These are phyloP conservation scores for Lithophane leautieri DNA, from an alignment of 2,888 invertebrate species.

Conservation along the genomic window DNA sequence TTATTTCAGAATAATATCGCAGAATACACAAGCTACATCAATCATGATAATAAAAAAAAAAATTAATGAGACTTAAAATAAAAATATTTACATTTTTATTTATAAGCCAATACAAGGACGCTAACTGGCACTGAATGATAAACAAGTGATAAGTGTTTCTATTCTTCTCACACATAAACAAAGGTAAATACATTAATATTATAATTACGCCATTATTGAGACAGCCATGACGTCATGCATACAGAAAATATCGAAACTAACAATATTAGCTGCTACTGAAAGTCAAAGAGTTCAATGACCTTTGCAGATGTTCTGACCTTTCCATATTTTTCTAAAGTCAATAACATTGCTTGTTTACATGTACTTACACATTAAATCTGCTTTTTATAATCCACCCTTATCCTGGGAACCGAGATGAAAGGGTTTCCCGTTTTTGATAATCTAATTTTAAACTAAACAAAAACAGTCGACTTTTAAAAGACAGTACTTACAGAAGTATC, in stretches of 20 bases:
- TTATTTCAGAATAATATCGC: not conserved
- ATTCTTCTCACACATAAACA: constrained; percentile 1
- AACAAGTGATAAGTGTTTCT: constrained; percentile 19
- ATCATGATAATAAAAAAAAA: not conserved
- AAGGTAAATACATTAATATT: not conserved
- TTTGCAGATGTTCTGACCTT: constrained; percentile 41
- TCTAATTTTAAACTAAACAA: constrained; percentile 11
- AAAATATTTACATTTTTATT: not conserved
- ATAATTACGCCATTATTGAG: constrained; percentile 1
- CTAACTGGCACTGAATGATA: constrained; percentile 17
- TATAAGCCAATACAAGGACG: not conserved
- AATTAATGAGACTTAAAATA: not conserved
- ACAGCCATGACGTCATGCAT: constrained; percentile 8
- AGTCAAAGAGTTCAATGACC: constrained; percentile 39
- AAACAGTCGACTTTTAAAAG: not conserved
- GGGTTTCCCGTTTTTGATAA: not conserved
- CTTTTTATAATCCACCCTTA: not conserved
- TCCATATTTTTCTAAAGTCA: constrained; percentile 38
- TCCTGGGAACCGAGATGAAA: constrained; percentile 18
- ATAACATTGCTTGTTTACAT: constrained; percentile 33
- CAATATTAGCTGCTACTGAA: not conserved
- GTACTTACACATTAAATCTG: not conserved
- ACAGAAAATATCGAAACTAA: constrained; percentile 37
- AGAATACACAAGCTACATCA: not conserved
- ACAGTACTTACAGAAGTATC: not conserved